phyloP scores from a whole-genome alignment of 2,113 vertebrate genomes.

The Otus sunia region DNA sequence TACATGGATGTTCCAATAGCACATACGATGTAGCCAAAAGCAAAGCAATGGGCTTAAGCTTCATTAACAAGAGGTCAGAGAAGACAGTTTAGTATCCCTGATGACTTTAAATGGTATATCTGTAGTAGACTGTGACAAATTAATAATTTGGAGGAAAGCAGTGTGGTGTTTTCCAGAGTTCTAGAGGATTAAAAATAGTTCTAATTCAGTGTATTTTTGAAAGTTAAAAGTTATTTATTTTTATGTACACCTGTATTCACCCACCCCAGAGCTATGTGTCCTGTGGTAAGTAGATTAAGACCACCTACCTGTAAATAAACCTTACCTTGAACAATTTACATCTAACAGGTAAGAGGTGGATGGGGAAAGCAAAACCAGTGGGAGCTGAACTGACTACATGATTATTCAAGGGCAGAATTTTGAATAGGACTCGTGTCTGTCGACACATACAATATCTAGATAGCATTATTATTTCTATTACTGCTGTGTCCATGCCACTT shows the following conservation, averaged over 20 bases:
- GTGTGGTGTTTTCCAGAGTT: background rate
- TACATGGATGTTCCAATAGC: background rate
- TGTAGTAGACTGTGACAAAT: background rate
- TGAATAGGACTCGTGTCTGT: background rate
- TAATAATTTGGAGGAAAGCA: background rate
- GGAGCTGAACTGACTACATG: background rate
- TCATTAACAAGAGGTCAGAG: background rate
- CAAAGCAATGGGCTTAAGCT: background rate
- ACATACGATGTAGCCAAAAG: background rate
- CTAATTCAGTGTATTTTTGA: background rate
- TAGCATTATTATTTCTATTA: background rate
- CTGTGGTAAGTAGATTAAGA: background rate
- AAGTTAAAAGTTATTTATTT: background rate
- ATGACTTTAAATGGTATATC: background rate
- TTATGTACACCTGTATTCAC: background rate
- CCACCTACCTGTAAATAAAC: background rate
- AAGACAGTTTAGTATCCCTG: background rate
- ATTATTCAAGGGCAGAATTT: background rate
- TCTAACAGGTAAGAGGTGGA: background rate
- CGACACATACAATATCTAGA: rapidly evolving
- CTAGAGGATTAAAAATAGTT: background rate
- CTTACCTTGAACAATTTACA: background rate
- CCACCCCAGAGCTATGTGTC: background rate
- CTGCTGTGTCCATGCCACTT: rapidly evolving
- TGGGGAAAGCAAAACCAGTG: background rate